Conservation (phyloP, 2,797 vertebrate genomes). For the Leptoclinus maculatus region DNA sequence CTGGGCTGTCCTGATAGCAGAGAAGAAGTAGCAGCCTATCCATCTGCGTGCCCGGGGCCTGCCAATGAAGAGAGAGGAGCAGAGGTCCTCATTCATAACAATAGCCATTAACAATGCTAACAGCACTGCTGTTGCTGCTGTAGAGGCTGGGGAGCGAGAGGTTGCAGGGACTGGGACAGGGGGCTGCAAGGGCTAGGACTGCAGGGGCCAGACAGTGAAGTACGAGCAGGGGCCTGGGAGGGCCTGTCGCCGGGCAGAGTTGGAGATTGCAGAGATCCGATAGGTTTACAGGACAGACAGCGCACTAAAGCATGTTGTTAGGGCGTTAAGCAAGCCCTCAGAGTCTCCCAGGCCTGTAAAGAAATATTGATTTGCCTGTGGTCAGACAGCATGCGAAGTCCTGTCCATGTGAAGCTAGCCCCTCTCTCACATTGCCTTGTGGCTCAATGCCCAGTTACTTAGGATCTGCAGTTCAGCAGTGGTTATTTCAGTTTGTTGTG, state of each 20-base stretch:
- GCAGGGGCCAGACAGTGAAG: constrained; percentile 61
- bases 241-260: constrained; percentile 85
- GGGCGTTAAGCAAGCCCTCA: constrained; percentile 73
- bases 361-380: constrained; percentile 82
- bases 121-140: constrained; percentile 73
- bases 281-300: constrained; percentile 77
- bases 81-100: constrained; percentile 89
- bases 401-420: constrained; percentile 66
- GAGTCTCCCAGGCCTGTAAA: constrained; percentile 74
- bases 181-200: constrained; percentile 57
- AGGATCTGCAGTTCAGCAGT: constrained; percentile 34
- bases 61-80: constrained; percentile 81
- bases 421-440: constrained; percentile 51
- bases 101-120: constrained; percentile 87
- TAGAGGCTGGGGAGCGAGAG: constrained; percentile 66
- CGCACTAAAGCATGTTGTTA: constrained; percentile 74
- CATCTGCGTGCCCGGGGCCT: constrained; percentile 83
- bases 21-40: constrained; percentile 84
- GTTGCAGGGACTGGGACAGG: constrained; percentile 63
- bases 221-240: constrained; percentile 63
- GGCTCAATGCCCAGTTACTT: constrained; percentile 60
- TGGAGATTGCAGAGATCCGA: constrained; percentile 77
- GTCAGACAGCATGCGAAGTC: constrained; percentile 76
- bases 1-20: constrained; percentile 85
- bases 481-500: constrained; percentile 37